Base-by-base conservation (phyloP, 2,113 vertebrate genomes). In the Pangasianodon gigas region DNA sequence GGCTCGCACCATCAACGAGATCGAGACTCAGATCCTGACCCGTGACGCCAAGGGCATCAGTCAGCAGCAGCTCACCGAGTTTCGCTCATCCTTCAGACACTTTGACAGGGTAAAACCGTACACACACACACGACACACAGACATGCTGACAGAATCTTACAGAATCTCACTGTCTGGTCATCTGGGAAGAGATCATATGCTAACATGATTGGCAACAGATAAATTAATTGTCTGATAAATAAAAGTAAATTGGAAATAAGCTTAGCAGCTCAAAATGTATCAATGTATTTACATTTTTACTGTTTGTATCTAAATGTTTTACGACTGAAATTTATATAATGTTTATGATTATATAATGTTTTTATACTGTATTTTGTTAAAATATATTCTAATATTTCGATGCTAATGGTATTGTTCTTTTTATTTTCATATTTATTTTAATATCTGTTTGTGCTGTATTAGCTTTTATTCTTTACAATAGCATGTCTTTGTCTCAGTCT, bases 11-110 rank as follows among this genome's bases (percentile, higher is more conserved):
- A 98, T 98, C 94, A 98, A 98, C 7, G 97, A 98, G 92, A 96
- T 97, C 89, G 97, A 97, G 94, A 98, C 97, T 60, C 97, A 98
- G 95, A 97, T 98, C 91, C 95, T 98, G 89, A 98, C 96, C 9
- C 95, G 97, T 41, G 97, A 98, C 19, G 96, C 97, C 0, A 98
- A 98, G 94, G 97, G 97, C 91, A 97, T 98, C 94, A 98, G 97
- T 86, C 97, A 98, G 89, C 95, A 97, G 90, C 97, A 98, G 94
- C 97, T 98, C 95, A 98, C 96, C 65, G 97, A 97, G 90, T 98
- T 97, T 95, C 95, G 97, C 94, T 96, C 97, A 91, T 98, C 97
- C 54, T 98, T 98, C 95, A 98, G 96, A 94, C 97, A 98, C 93
- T 98, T 98, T 6, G 97, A 98, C 93, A 95, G 97, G 97, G 97